Evolutionary conservation across 2,888 invertebrate species (phyloP), one percentile per base, ranked within the genome.

Genomic region (Steromphala cineraria): DNA sequence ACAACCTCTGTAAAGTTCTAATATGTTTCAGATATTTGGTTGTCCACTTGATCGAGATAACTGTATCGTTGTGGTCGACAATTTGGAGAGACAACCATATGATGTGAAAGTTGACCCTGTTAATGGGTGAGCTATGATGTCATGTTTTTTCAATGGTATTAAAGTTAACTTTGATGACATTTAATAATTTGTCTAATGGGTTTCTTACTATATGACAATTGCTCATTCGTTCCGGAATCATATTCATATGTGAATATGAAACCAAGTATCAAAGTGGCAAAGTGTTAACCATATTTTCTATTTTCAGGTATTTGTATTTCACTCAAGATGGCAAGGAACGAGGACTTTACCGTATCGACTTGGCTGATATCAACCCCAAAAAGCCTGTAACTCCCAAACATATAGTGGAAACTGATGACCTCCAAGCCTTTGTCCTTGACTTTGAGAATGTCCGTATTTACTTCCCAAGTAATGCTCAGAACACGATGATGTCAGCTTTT

Each of bases 91-190:
- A 5, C 95, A 95, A 87, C 96, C 98, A 0, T 95, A 95, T 80
- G 96, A 97, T 89, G 95, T 98, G 87, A 96, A 97, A 94, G 96
- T 98, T 0, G 98, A 98, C 94, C 97, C 98, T 52, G 96, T 97
- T 90, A 98, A 98, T 93, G 98, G 98, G 95, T 96, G 93, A 94
- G 94, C 91, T 13, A n/a, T n/a, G n/a, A n/a, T n/a, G n/a, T n/a
- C n/a, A n/a, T n/a, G n/a, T n/a, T n/a, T n/a, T n/a, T 36, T 7
- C 7, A 36, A 36, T 4, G 36, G 36, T 36, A 36, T 36, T 36
- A 36, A 36, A 36, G 7, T 36, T 36, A 36, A 36, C 36, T 36
- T 36, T 4, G 36, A 36, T 36, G 36, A 36, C 2, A n/a, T n/a
- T n/a, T n/a, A n/a, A n/a, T n/a, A n/a, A n/a, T n/a, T n/a, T n/a